Percentiles rank a stretch among this genome's conserved stretches.
Evolutionary conservation across 2,888 invertebrate species (phyloP).

Genomic region (Acanthococcus lagerstroemiae): DNA sequence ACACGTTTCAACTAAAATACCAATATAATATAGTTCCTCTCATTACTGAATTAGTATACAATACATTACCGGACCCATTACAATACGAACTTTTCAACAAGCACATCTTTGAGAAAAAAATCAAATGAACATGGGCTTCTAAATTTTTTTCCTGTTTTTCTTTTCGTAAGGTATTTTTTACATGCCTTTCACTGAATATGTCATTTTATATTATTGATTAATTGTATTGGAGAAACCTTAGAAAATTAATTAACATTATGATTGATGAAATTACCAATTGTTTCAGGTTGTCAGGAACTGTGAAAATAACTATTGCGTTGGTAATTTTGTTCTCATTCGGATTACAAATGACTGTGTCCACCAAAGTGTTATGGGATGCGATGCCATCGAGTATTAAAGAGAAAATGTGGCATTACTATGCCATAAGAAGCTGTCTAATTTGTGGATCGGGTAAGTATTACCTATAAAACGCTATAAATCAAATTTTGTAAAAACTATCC

Average conservation of each 20-base stretch:
- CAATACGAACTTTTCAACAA: background rate
- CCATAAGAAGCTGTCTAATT: conserved; percentile 38
- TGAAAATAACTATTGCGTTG: conserved; percentile 71
- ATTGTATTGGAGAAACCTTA: background rate
- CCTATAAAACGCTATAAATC: background rate
- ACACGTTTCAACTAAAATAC: too few relatives aligned
- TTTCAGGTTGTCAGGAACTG: conserved; percentile 55
- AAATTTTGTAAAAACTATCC: background rate
- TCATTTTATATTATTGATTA: background rate
- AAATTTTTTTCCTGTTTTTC: background rate
- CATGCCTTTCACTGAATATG: too few relatives aligned
- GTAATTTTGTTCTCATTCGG: conserved; percentile 86
- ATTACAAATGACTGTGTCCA: conserved; percentile 86
- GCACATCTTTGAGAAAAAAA: background rate
- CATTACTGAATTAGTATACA: too few relatives aligned
- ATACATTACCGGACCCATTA: too few relatives aligned
- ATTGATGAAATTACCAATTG: background rate
- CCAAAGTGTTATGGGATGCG: conserved; percentile 76
- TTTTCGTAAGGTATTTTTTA: too few relatives aligned
- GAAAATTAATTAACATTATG: background rate
- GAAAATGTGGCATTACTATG: conserved; percentile 32
- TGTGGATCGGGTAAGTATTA: conserved; percentile 8
- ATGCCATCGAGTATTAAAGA: conserved; percentile 44
- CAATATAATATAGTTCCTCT: too few relatives aligned
- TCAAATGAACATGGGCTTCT: background rate